Base-by-base conservation (phyloP, 2,797 vertebrate genomes). In the Champsocephalus gunnari region DNA sequence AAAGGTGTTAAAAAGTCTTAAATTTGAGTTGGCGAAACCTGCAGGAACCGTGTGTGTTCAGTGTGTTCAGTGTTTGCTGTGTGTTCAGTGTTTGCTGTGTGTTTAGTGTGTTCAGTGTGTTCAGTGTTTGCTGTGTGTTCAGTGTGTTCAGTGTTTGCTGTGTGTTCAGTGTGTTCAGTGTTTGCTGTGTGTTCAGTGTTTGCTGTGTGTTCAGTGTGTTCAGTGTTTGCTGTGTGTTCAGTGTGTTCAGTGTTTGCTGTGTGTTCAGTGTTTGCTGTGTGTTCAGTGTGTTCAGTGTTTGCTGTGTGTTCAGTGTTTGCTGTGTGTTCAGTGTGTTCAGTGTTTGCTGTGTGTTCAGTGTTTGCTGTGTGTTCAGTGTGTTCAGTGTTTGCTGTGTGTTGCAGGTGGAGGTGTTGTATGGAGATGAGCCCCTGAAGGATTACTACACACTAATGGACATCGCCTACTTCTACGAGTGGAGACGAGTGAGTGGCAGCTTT, bases 361-460 rank as follows among this genome's bases (percentile, higher is more conserved):
- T 66, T 43, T 21, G 38, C 32, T 65, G 13, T 28, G 43, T 3
- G 9, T 16, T 9, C 19, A 7, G 13, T 28, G 43, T 3, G 9
- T 16, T 9, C 19, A 7, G 5, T 13, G 28, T 1, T 48, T 24
- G 21, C 12, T 68, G 41, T 71, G 56, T 75, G 50, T 77, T 74
- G 0, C 91, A 99, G 98, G 97, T 99, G 88, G 98, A 99, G 88
- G 97, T 99, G 38, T 93, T 99, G 75, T 99, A 99, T 0, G 98
- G 98, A 79, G 98, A 99, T 0, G 98, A 99, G 75, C 97, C 97
- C 1, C 85, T 99, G 87, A 98, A 99, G 94, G 98, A 99, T 79
- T 99, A 99, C 87, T 99, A 99, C 91, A 99, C 98, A 49, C 96
- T 99, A 90, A 98, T 99, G 98, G 98, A 99, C 74, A 99, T 99